A percentile compares a stretch with the other conserved stretches of the same genome.
phyloP scores from a whole-genome alignment of 2,113 vertebrate genomes.

The Mungos mungo region DNA sequence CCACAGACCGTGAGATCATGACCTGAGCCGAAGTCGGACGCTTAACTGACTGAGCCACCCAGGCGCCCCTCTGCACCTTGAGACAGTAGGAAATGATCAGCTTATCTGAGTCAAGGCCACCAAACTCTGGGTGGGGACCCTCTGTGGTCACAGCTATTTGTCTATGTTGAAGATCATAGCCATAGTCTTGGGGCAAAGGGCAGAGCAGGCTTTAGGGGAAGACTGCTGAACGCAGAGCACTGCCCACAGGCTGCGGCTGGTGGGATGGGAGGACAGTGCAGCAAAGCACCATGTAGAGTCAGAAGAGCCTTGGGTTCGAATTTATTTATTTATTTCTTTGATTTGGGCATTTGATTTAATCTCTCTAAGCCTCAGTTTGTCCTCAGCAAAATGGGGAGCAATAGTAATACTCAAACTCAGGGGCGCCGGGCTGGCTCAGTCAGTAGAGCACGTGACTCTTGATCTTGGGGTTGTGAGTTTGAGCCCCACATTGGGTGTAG shows the following conservation, averaged over 20 bases:
- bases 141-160: neutral
- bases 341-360: neutral
- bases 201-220: neutral
- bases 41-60: too few relatives aligned
- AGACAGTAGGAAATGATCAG: neutral
- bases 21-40: too few relatives aligned
- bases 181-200: neutral
- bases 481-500: neutral
- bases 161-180: neutral
- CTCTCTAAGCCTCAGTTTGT: neutral
- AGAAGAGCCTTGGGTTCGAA: neutral
- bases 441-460: neutral
- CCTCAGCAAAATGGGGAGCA: neutral
- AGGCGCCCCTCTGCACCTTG: neutral
- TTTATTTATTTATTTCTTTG: neutral
- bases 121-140: neutral
- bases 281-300: neutral
- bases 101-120: neutral
- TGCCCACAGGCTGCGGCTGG: rapidly evolving
- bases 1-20: too few relatives aligned
- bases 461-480: neutral
- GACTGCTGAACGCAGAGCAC: neutral
- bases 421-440: neutral
- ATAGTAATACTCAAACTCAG: neutral
- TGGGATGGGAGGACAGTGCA: neutral